Conservation (phyloP, 2,797 vertebrate genomes). For the Sebastes taczanowskii region DNA sequence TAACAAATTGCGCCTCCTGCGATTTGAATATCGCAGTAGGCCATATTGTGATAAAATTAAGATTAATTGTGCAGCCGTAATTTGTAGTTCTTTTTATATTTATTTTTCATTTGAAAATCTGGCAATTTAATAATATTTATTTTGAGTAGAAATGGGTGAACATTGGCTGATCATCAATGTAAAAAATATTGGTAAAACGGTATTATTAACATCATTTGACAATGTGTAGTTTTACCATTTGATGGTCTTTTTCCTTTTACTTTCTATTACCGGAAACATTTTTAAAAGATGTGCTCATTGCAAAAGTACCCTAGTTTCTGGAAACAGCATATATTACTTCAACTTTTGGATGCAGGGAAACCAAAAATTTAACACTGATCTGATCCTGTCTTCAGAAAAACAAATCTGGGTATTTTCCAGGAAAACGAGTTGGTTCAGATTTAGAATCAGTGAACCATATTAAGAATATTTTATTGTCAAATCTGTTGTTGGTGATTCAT, state of each 20-base stretch:
- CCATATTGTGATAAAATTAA: too few relatives aligned
- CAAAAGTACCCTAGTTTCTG: not conserved
- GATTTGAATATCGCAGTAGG: too few relatives aligned
- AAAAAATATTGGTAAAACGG: not conserved
- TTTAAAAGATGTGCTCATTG: not conserved
- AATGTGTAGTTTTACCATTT: not conserved
- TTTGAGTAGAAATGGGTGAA: not conserved
- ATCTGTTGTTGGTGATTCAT: not conserved
- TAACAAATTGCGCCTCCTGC: too few relatives aligned
- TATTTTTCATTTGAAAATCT: not conserved
- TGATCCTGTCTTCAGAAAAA: not conserved
- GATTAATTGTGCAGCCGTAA: too few relatives aligned
- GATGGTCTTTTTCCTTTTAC: not conserved
- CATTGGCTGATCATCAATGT: not conserved
- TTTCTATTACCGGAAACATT: not conserved
- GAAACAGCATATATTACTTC: not conserved
- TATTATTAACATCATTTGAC: not conserved
- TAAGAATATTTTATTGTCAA: not conserved
- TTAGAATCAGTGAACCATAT: not conserved
- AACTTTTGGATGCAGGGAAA: not conserved
- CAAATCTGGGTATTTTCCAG: not conserved
- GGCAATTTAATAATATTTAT: not conserved
- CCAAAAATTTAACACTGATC: not conserved
- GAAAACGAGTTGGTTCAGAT: not conserved
- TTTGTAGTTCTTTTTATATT: not conserved